Percentiles rank a stretch among this genome's conserved stretches.
phyloP scores from a whole-genome alignment of 2,888 invertebrate species.

The Tuta absoluta region DNA sequence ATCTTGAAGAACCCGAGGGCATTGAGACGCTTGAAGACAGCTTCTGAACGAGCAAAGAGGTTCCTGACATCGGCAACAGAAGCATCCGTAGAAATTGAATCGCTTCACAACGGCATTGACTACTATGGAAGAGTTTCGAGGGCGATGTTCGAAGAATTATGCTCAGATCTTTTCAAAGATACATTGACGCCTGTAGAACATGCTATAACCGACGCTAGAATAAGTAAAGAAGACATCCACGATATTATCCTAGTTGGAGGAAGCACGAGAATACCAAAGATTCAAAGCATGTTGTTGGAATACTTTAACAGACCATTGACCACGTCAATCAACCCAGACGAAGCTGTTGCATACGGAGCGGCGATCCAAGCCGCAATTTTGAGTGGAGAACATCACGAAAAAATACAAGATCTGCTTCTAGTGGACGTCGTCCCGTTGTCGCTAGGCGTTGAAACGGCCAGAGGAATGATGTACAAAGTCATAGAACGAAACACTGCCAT shows the following conservation, averaged over 20 bases:
- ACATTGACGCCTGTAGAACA: conserved; percentile 51
- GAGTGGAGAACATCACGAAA: conserved; percentile 47
- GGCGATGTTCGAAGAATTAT: conserved; percentile 60
- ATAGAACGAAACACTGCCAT: conserved; percentile 62
- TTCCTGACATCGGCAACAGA: conserved; percentile 53
- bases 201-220: conserved; percentile 52
- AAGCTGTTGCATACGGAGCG: conserved; percentile 65
- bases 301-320: conserved; percentile 54
- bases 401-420: conserved; percentile 50
- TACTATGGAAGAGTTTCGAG: conserved; percentile 54
- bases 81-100: conserved; percentile 53
- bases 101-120: conserved; percentile 54
- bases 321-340: conserved; percentile 61
- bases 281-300: conserved; percentile 51
- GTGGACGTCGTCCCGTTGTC: conserved; percentile 65
- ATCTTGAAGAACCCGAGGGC: conserved; percentile 46
- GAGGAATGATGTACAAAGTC: conserved; percentile 64
- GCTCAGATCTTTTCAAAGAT: conserved; percentile 63
- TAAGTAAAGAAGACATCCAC: conserved; percentile 52
- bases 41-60: conserved; percentile 59
- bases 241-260: conserved; percentile 63
- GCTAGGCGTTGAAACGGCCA: conserved; percentile 61
- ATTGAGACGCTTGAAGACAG: conserved; percentile 52
- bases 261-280: conserved; percentile 65
- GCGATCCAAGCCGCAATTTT: conserved; percentile 65